These are phyloP conservation scores for Drosophila repletoides DNA, from an alignment of 1,140 invertebrate genomes.

Conservation along the genomic window DNA sequence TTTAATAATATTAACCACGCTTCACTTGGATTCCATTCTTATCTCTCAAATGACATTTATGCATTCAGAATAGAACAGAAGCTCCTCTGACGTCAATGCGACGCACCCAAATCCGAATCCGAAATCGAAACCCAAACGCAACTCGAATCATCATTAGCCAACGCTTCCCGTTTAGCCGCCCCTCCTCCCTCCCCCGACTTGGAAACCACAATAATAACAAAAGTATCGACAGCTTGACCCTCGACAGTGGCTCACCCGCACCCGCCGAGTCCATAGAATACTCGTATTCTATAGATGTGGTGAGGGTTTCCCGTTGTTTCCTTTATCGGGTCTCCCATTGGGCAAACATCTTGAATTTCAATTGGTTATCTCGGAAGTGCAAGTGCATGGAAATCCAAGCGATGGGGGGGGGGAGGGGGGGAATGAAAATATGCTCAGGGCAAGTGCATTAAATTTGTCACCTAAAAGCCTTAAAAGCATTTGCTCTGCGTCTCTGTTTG, in stretches of 20 bases:
- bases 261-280: neutral
- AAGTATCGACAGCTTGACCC: constrained; percentile 26
- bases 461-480: constrained; percentile 46
- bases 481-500: constrained; percentile 39
- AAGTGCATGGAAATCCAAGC: constrained; percentile 47
- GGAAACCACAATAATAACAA: constrained; percentile 34
- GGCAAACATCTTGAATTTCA: constrained; percentile 71
- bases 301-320: constrained; percentile 48
- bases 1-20: neutral
- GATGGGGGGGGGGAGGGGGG: too few relatives aligned
- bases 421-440: constrained; percentile 20
- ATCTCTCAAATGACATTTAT: constrained; percentile 5
- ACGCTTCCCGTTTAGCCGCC: constrained; percentile 15
- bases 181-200: neutral
- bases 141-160: constrained; percentile 21
- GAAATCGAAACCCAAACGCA: too few relatives aligned
- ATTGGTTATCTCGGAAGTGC: constrained; percentile 71
- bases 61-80: neutral
- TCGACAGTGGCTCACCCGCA: constrained; percentile 18
- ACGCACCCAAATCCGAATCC: constrained; percentile 31
- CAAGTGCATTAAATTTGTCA: constrained; percentile 43
- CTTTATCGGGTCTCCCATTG: constrained; percentile 27
- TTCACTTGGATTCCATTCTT: neutral
- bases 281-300: neutral
- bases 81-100: constrained; percentile 43